phyloP scores from a whole-genome alignment of 2,113 vertebrate genomes.

The Trichomycterus rosablanca region DNA sequence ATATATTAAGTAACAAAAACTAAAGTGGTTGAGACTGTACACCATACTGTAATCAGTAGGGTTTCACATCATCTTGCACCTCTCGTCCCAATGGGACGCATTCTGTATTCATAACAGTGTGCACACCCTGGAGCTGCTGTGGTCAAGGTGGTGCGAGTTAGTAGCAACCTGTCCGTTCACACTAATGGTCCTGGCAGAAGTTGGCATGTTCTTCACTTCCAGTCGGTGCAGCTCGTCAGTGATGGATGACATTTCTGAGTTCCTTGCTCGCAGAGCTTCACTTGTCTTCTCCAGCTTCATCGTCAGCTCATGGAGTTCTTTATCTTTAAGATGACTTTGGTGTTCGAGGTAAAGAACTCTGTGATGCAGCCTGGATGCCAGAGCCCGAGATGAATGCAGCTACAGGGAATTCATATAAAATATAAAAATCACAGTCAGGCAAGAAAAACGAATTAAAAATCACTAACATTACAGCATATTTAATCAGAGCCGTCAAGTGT shows the following conservation, averaged over 20 bases:
- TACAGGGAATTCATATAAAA: conserved; percentile 2
- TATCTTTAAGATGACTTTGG: conserved; percentile 36
- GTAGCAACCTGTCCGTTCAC: conserved; percentile 21
- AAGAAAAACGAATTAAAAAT: too few relatives aligned
- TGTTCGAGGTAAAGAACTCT: conserved; percentile 43
- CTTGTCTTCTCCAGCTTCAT: conserved; percentile 30
- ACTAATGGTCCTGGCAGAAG: background rate
- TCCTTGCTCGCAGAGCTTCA: conserved; percentile 26
- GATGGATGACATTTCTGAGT: conserved; percentile 17
- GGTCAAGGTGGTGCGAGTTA: background rate
- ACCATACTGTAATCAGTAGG: too few relatives aligned
- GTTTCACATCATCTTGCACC: too few relatives aligned
- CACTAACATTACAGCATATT: too few relatives aligned
- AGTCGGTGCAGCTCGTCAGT: conserved; percentile 39
- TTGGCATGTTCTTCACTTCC: background rate
- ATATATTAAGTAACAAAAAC: too few relatives aligned
- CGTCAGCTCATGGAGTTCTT: conserved; percentile 35
- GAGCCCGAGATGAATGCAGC: conserved; percentile 47
- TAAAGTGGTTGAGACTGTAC: too few relatives aligned
- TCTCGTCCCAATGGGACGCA: too few relatives aligned
- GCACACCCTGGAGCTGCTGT: conserved; percentile 43
- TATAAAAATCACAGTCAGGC: too few relatives aligned
- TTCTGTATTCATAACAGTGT: conserved; percentile 41
- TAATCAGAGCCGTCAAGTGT: background rate
- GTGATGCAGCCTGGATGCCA: conserved; percentile 41